These are phyloP conservation scores for Disparrhopalites patrizii DNA, from an alignment of 2,888 invertebrate genomes.

Conservation along the genomic window DNA sequence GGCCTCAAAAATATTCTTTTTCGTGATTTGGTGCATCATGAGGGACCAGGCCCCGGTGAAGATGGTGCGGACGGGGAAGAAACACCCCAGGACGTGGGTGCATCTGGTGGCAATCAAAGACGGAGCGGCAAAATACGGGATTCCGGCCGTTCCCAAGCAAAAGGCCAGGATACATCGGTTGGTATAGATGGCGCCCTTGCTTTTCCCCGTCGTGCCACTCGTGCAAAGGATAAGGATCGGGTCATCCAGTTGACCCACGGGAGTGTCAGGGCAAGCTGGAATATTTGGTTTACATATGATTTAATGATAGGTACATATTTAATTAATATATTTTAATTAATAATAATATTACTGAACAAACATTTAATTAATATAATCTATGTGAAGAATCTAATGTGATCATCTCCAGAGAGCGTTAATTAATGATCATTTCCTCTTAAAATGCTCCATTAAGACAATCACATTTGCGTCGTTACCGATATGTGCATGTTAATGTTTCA, in stretches of 20 bases:
- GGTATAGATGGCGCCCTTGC: slow-evolving; percentile 47
- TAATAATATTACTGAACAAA: too few species aligned
- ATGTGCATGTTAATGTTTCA: too few species aligned
- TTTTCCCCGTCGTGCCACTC: slow-evolving; percentile 43
- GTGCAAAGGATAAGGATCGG: slow-evolving; percentile 43
- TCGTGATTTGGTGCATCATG: slow-evolving; percentile 44
- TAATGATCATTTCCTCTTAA: too few species aligned
- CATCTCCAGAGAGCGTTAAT: too few species aligned
- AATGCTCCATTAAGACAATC: too few species aligned
- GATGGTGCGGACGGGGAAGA: slow-evolving; percentile 44
- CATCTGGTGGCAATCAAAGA: slow-evolving; percentile 38
- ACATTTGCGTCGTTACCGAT: too few species aligned
- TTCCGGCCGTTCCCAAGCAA: slow-evolving; percentile 40
- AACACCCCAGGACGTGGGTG: slow-evolving; percentile 43
- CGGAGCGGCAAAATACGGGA: slow-evolving; percentile 40
- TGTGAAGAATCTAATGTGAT: too few species aligned
- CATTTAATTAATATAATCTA: too few species aligned
- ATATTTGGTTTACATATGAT: too few species aligned
- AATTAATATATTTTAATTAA: too few species aligned
- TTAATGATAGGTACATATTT: too few species aligned
- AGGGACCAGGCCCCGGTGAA: slow-evolving; percentile 40
- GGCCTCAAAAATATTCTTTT: slow-evolving; percentile 44
- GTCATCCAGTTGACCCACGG: slow-evolving; percentile 38
- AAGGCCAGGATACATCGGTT: slow-evolving; percentile 40
- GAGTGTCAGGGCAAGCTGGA: slow-evolving; percentile 34